These are phyloP conservation scores for Falco berigora DNA, from an alignment of 2,797 vertebrate genomes.

Conservation along the genomic window DNA sequence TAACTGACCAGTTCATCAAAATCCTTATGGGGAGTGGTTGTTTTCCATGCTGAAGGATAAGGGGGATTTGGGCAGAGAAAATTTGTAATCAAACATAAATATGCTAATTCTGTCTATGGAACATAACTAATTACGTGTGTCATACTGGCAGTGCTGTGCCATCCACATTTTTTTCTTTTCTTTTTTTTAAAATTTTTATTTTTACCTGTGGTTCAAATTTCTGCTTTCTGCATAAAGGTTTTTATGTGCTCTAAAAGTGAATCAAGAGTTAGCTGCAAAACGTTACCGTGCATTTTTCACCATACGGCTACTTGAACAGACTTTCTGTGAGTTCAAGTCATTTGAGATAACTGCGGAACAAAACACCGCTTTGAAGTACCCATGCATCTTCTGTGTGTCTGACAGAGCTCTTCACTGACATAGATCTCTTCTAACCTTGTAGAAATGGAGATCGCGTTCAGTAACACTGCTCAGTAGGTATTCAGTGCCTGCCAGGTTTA, in stretches of 20 bases:
- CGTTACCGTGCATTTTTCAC: neutral
- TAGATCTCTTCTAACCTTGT: neutral
- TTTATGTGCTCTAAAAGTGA: neutral
- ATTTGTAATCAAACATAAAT: neutral
- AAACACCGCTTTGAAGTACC: neutral
- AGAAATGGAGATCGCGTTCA: neutral
- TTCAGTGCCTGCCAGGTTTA: neutral
- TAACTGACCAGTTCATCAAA: neutral
- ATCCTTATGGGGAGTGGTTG: neutral
- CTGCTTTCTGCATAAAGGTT: neutral
- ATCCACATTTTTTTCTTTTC: neutral
- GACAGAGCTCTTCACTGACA: neutral
- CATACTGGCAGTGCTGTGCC: neutral
- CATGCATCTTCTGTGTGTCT: neutral
- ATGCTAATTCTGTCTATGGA: neutral
- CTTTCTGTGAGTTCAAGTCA: neutral
- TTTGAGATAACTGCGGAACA: neutral
- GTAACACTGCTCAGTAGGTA: neutral
- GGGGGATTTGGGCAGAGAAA: neutral
- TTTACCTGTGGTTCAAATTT: neutral
- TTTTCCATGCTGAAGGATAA: neutral
- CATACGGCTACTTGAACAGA: neutral
- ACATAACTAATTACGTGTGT: neutral
- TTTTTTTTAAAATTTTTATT: neutral
- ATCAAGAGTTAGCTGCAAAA: neutral